Conservation (phyloP, 2,113 vertebrate species). For the Leptobrachium ailaonicum region DNA sequence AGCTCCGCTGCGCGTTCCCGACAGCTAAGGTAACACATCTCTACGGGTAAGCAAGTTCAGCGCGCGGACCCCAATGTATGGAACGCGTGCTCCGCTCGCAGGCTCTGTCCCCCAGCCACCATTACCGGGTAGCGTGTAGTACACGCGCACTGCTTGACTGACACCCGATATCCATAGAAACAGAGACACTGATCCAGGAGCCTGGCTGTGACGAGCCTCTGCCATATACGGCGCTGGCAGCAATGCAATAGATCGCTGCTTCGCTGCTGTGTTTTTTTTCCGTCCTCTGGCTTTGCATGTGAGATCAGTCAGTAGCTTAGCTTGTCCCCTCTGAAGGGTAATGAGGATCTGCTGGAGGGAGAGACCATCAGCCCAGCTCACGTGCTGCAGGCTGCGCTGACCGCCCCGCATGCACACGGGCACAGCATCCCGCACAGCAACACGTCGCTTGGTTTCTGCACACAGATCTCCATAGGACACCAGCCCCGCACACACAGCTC, state of each 20-base stretch:
- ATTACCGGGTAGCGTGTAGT: conserved; percentile 27
- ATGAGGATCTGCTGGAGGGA: conserved; percentile 28
- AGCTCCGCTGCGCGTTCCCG: too few species aligned
- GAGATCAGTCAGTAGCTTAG: conserved; percentile 22
- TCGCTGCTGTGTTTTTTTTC: not conserved
- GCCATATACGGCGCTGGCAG: conserved; percentile 28
- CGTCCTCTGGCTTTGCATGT: not conserved
- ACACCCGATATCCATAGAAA: conserved; percentile 47
- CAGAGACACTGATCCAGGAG: conserved; percentile 16
- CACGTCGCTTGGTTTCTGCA: not conserved
- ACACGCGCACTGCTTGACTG: conserved; percentile 29
- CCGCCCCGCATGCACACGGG: not conserved
- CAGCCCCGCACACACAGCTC: not conserved
- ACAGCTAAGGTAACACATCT: too few species aligned
- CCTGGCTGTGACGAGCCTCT: conserved; percentile 20
- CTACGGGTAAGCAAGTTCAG: too few species aligned
- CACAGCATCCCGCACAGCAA: too few species aligned
- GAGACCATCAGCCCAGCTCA: conserved; percentile 20
- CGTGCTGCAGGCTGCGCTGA: conserved; percentile 22
- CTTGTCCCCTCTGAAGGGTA: conserved; percentile 20
- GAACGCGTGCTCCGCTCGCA: not conserved
- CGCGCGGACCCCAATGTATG: not conserved
- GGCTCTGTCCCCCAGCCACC: conserved; percentile 1
- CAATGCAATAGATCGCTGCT: conserved; percentile 17
- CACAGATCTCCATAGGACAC: not conserved